These are phyloP conservation scores for Tuberolachnus salignus DNA, from an alignment of 2,888 invertebrate species.

Conservation along the genomic window DNA sequence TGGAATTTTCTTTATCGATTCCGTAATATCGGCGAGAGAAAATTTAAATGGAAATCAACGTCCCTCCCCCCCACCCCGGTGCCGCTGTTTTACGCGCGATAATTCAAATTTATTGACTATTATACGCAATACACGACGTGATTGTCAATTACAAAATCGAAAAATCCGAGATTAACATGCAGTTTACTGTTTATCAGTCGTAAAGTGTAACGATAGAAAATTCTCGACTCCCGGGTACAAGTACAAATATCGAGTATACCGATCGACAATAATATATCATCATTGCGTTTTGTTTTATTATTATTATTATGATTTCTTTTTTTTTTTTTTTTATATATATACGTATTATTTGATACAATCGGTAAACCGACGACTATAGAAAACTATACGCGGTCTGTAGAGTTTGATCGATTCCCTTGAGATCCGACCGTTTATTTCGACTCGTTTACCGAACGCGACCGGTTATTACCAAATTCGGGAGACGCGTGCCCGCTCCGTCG, in stretches of 20 bases:
- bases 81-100: not conserved
- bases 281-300: conserved; percentile 30
- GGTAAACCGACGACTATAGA: conserved; percentile 37
- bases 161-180: conserved; percentile 2
- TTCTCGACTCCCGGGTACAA: conserved; percentile 17
- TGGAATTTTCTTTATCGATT: too few species aligned
- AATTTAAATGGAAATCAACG: too few species aligned
- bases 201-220: conserved; percentile 48
- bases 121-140: too few species aligned
- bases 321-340: not conserved
- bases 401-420: conserved; percentile 48
- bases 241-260: conserved; percentile 26
- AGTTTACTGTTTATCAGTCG: not conserved
- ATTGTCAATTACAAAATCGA: conserved; percentile 2
- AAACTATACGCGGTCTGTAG: conserved; percentile 20
- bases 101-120: not conserved
- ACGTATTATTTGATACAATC: conserved; percentile 37
- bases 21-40: too few species aligned
- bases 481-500: conserved; percentile 48
- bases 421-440: conserved; percentile 49
- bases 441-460: conserved; percentile 53
- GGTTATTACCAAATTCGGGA: conserved; percentile 52
- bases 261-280: conserved; percentile 30
- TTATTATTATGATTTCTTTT: not conserved
- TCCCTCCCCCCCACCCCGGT: too few species aligned